Evolutionary conservation across 2,888 invertebrate genomes (phyloP), one percentile per base, ranked within the genome.

Genomic region (Agrotis segetum): DNA sequence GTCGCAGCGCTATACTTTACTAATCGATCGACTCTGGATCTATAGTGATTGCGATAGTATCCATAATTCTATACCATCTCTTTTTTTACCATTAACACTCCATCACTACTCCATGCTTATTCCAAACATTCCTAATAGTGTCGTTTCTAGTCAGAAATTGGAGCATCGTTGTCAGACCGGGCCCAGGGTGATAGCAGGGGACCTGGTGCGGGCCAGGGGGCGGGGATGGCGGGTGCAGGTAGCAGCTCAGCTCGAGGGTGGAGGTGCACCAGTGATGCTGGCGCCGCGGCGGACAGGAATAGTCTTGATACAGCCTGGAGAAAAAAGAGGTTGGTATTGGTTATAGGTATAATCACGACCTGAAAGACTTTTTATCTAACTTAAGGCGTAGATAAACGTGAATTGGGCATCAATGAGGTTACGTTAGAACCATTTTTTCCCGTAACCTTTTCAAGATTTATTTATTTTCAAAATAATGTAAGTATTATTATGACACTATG

Each of bases 131-230:
- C 9, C 56, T 34, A 34, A 34, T 17, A 74, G 34, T 61, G 16
- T 14, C 34, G 58, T 47, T 56, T 71, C 85, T 92, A 96, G 78
- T 95, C 93, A 3, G 94, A 90, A 34, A 95, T 94, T 4, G 91
- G 89, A 2, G 93, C 93, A 5, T 95, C 96, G 77, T 95, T 92
- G 86, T 95, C 96, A 24, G 96, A 95, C 83, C 96, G 89, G 16
- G 83, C 96, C 96, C 96, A 96, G 2, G 96, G 95, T 0, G 95
- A 95, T 3, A 95, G 87, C 0, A 93, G 89, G 1, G 96, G 96
- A 2, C 92, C 95, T 9, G 94, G 90, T 0, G 94, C 93, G 0
- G 94, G 92, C 95, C 95, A 95, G 17, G 95, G 92, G 0, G 94
- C 92, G 2, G 94, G 91, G 2, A 94, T 88, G 0, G 91, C 91